phyloP scores from a whole-genome alignment of 2,888 invertebrate species.

The Ecliptopera silaceata region DNA sequence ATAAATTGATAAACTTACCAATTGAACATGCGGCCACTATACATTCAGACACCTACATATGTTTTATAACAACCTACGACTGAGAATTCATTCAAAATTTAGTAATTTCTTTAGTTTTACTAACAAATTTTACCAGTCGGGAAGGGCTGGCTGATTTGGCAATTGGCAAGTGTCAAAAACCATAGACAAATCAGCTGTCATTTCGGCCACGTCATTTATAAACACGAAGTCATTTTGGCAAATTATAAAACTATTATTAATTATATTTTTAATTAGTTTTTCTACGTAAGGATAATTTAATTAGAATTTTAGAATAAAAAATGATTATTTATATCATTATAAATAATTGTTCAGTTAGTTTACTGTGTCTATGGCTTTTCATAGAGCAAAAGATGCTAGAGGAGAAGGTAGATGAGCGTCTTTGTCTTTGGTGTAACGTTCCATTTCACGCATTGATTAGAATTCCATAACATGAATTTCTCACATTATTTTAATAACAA shows the following conservation, averaged over 20 bases:
- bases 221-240: too few species aligned
- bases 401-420: slow-evolving; percentile 40
- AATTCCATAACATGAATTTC: background rate
- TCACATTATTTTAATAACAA: background rate
- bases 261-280: too few species aligned
- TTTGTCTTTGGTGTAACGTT: slow-evolving; percentile 61
- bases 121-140: slow-evolving; percentile 46
- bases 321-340: too few species aligned
- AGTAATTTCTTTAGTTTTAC: slow-evolving; percentile 40
- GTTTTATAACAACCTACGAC: slow-evolving; percentile 40
- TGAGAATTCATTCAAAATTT: slow-evolving; percentile 66
- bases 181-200: slow-evolving; percentile 77
- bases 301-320: background rate
- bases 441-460: slow-evolving; percentile 41
- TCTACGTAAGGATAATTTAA: too few species aligned
- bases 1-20: slow-evolving; percentile 55
- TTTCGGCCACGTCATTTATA: slow-evolving; percentile 77
- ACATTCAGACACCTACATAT: slow-evolving; percentile 45
- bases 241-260: too few species aligned
- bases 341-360: background rate
- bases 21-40: slow-evolving; percentile 46
- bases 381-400: background rate
- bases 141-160: slow-evolving; percentile 78
- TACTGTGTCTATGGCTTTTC: background rate
- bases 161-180: slow-evolving; percentile 71